A percentile compares a stretch with the other conserved stretches of the same genome.
Conservation (phyloP, 1,140 invertebrate genomes). For the Euwallacea fornicatus region DNA sequence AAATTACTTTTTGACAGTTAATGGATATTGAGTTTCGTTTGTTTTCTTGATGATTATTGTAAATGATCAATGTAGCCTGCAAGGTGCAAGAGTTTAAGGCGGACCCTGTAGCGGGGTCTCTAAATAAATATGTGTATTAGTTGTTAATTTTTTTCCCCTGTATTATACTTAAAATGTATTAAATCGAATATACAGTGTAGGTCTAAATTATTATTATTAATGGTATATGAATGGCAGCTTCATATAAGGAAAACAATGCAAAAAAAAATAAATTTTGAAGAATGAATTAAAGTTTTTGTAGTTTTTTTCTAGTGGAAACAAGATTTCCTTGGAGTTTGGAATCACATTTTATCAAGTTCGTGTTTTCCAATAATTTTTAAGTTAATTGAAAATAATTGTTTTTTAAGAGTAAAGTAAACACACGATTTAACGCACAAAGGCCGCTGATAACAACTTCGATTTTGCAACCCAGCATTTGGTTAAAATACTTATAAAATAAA, state of each 20-base stretch:
- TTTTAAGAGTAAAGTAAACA: too few relatives aligned
- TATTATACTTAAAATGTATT: constrained; percentile 34
- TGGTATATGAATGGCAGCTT: constrained; percentile 33
- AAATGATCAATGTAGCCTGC: neutral
- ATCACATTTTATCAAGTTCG: too few relatives aligned
- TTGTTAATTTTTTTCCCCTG: constrained; percentile 15
- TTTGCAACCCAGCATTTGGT: too few relatives aligned
- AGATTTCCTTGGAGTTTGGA: neutral
- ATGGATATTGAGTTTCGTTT: constrained; percentile 5
- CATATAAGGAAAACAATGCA: constrained; percentile 22
- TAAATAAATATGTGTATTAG: constrained; percentile 9
- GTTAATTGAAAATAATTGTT: too few relatives aligned
- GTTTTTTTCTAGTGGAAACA: neutral
- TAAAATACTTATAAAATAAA: too few relatives aligned
- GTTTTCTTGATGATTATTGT: neutral
- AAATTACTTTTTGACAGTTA: constrained; percentile 6
- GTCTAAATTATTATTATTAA: constrained; percentile 1
- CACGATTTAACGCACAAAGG: too few relatives aligned
- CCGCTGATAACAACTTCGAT: too few relatives aligned
- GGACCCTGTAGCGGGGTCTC: constrained; percentile 14
- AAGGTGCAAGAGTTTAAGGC: constrained; percentile 20
- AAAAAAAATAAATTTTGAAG: constrained; percentile 5
- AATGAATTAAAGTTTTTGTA: too few relatives aligned
- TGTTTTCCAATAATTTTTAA: too few relatives aligned
- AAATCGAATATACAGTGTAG: constrained; percentile 3